Evolutionary conservation across 2,888 invertebrate species (phyloP).

Genomic region (Oligia fasciuncula): DNA sequence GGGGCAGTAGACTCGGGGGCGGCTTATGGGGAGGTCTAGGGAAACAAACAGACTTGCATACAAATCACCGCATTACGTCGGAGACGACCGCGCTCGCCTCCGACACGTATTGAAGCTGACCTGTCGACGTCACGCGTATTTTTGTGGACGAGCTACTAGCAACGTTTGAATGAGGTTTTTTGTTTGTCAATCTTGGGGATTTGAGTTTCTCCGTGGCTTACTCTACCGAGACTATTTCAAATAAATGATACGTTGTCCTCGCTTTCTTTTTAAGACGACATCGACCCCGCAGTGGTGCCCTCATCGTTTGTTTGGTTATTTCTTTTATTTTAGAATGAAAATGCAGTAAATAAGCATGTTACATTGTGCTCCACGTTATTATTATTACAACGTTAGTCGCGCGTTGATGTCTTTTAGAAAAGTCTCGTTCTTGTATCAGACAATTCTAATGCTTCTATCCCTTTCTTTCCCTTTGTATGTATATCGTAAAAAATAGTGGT

Average conservation of each 20-base stretch:
- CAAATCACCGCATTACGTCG: constrained; percentile 78
- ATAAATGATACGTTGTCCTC: constrained; percentile 8
- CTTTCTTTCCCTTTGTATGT: no score
- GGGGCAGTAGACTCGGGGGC: constrained; percentile 38
- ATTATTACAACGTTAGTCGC: no score
- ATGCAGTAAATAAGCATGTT: no score
- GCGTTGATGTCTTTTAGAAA: no score
- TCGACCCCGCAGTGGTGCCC: no score
- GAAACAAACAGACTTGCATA: constrained; percentile 83
- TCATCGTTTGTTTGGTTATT: no score
- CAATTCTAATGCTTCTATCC: no score
- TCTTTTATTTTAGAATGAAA: no score
- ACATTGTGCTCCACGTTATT: no score
- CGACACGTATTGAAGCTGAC: constrained; percentile 64
- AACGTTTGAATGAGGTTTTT: constrained; percentile 29
- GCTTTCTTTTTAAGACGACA: background rate
- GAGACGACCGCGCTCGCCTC: constrained; percentile 66
- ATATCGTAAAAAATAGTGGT: no score
- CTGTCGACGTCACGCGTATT: constrained; percentile 61
- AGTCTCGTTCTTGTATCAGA: no score
- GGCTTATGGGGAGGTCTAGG: constrained; percentile 70
- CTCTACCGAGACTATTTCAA: constrained; percentile 9
- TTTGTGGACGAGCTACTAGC: constrained; percentile 38
- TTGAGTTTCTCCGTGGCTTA: constrained; percentile 10
- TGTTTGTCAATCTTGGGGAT: constrained; percentile 35